Base-by-base conservation (phyloP, 2,888 invertebrate species). In the Acanthoscelides obtectus region DNA sequence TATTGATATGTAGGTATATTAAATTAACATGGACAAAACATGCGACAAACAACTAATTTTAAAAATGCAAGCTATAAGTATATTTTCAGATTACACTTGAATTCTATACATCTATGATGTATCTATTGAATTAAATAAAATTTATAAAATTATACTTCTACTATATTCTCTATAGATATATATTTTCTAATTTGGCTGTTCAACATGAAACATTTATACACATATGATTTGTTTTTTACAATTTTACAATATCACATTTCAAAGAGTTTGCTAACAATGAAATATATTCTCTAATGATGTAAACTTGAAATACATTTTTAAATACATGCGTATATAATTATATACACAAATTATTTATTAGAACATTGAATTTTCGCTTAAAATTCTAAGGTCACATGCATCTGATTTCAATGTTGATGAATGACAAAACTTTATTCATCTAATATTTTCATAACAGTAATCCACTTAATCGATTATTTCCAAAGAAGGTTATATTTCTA, bases 171-270 rank as follows among this genome's bases (percentile, higher is more conserved):
- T 45, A 25, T 25, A 45, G 45, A 45, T 45, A 45, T 45, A 45
- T 45, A 45, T 45, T 45, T 45, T 12, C 45, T 45, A 45, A 45
- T 45, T 45, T 45, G 45, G 45, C 45, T 70, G 64, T 71, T 73
- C 73, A 69, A 78, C 78, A 79, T 77, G 72, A 75, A 79, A 79
- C 79, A 79, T 78, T 77, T 75, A 79, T 74, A 78, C 76, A 79
- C 72, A 72, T 71, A 77, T 75, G 71, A 71, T 75, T 72, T 72
- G 72, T 73, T 71, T 64, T 71, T 66, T 65, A 74, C 75, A 45
- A 45, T 45, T 45, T 45, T 76, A 76, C 75, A 77, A 77, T 79
- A 79, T 79, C 79, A 79, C 79, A 79, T 78, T 77, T 78, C 75
- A 69, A 75, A 77, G 75, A 77, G 75, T 76, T 78, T 75, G 66